Evolutionary conservation across 2,797 vertebrate genomes (phyloP), one percentile per base, ranked within the genome.

Genomic region (Hyperoplus immaculatus): DNA sequence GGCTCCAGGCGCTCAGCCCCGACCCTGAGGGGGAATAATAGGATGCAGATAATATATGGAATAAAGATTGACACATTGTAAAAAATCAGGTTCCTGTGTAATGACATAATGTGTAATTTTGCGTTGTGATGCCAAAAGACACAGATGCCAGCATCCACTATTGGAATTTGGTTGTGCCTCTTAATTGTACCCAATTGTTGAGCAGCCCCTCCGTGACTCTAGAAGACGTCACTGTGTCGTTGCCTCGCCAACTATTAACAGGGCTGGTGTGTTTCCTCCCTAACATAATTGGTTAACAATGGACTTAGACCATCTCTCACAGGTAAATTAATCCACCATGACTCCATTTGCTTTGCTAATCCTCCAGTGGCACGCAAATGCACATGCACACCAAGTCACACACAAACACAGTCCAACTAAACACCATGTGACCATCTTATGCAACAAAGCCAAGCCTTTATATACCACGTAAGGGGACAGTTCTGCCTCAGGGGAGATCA

Each of bases 371-470:
- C 91, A 93, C 84, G 77, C 72, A 89, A 77, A 78, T 60, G 83
- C 66, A 79, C 47, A 62, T 75, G 63, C 70, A 70, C 70, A 87
- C 15, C 29, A 61, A 87, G 72, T 77, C 69, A 75, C 68, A 84
- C 93, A 92, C 87, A 92, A 87, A 88, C 72, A 64, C 70, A 57
- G 84, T 81, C 91, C 90, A 85, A 77, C 29, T 29, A 29, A 29
- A 29, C 86, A 80, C 87, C 95, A 95, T 90, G 95, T 95, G 96
- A 96, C 84, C 83, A 67, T 50, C 77, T 97, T 96, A 96, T 61
- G 86, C 91, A 96, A 96, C 43, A 4, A 82, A 85, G 76, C 86
- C 50, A 9, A 90, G 90, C 81, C 89, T 96, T 95, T 96, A 96
- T 95, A 96, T 90, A 67, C 49, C 16, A 56, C 82, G 72, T 85